These are phyloP conservation scores for Lepetodrilus schrolli DNA, from an alignment of 2,888 invertebrate species.

Conservation along the genomic window DNA sequence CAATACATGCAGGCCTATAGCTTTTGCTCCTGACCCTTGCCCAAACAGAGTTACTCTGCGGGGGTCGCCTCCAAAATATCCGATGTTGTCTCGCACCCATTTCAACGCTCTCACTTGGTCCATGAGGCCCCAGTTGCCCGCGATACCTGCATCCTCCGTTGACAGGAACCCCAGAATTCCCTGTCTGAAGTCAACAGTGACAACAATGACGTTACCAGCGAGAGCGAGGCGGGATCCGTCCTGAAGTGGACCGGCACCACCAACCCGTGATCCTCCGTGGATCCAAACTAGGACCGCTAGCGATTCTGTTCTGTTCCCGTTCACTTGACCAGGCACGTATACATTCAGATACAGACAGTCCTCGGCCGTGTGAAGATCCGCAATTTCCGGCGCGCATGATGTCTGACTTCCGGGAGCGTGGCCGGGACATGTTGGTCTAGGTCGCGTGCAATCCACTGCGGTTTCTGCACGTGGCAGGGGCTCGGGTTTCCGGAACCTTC, in stretches of 20 bases:
- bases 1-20: constrained; percentile 28
- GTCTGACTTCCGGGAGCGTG: neutral
- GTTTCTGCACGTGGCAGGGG: neutral
- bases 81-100: constrained; percentile 36
- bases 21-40: constrained; percentile 33
- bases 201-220: constrained; percentile 33
- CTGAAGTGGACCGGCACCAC: neutral
- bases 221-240: constrained; percentile 27
- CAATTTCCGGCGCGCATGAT: neutral
- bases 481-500: constrained; percentile 20
- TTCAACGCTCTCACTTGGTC: constrained; percentile 36
- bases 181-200: constrained; percentile 37
- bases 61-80: constrained; percentile 36
- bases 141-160: constrained; percentile 18
- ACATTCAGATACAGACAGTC: constrained; percentile 40
- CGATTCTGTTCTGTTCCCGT: neutral
- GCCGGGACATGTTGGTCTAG: neutral
- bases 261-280: constrained; percentile 35
- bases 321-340: constrained; percentile 31
- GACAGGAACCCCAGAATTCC: constrained; percentile 36
- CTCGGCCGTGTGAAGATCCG: constrained; percentile 3
- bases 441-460: neutral
- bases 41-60: constrained; percentile 28
- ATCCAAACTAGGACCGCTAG: constrained; percentile 34
- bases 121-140: constrained; percentile 35